Percentiles rank a stretch among this genome's conserved stretches.
Conservation (phyloP, 2,888 invertebrate species). For the Cataglyphis altisquamis region DNA sequence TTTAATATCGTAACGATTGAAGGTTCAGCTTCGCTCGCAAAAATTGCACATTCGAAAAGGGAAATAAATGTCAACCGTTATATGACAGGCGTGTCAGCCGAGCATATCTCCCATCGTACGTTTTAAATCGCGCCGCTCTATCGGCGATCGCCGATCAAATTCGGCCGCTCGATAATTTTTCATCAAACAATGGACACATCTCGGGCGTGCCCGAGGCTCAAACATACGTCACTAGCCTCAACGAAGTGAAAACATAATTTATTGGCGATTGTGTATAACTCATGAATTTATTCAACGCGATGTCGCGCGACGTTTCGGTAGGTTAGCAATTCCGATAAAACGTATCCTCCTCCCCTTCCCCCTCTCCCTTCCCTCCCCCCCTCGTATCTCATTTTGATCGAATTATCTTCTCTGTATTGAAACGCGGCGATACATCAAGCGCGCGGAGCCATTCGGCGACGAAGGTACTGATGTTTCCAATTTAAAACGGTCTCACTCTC, state of each 20-base stretch:
- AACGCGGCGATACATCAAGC: conserved; percentile 48
- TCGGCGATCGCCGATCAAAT: conserved; percentile 49
- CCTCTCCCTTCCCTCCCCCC: too few species aligned
- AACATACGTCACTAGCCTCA: conserved; percentile 65
- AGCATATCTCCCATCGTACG: conserved; percentile 30
- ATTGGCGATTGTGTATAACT: conserved; percentile 71
- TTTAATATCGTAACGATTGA: conserved; percentile 48
- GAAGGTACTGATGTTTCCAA: conserved; percentile 16
- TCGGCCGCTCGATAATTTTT: conserved; percentile 45
- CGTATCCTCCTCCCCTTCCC: background rate
- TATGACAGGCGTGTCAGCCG: conserved; percentile 31
- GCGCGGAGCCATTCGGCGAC: conserved; percentile 9
- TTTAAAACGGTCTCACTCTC: conserved; percentile 16
- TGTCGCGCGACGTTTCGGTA: conserved; percentile 51
- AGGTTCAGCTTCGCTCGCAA: background rate
- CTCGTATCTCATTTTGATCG: conserved; percentile 54
- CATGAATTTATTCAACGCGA: conserved; percentile 74
- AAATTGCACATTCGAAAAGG: conserved; percentile 14
- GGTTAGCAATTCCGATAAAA: conserved; percentile 62
- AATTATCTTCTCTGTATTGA: conserved; percentile 54
- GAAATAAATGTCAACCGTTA: conserved; percentile 38
- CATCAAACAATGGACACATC: conserved; percentile 54
- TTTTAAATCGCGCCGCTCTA: conserved; percentile 34
- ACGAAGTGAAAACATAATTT: conserved; percentile 71
- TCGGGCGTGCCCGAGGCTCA: conserved; percentile 35